Conservation (phyloP, 2,113 vertebrate genomes). For the Pelobates fuscus region DNA sequence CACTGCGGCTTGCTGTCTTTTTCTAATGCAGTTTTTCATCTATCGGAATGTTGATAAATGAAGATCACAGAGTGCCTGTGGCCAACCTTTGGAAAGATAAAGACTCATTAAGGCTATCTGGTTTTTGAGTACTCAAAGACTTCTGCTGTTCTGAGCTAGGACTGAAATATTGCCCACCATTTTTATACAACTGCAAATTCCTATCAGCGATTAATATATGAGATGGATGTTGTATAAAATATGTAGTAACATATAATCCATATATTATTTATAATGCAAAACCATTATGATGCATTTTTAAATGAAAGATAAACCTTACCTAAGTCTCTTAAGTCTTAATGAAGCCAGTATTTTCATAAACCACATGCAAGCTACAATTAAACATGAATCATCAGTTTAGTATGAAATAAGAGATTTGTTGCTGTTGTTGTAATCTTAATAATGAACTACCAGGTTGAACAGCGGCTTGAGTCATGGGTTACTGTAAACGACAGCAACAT, state of each 20-base stretch:
- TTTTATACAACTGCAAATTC: slow-evolving; percentile 21
- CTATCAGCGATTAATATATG: slow-evolving; percentile 12
- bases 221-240: slow-evolving; percentile 15
- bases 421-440: too few relatives aligned
- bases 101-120: slow-evolving; percentile 37
- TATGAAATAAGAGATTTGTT: too few relatives aligned
- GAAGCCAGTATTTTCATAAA: slow-evolving; percentile 2
- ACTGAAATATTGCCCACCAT: neutral
- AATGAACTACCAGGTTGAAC: too few relatives aligned
- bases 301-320: neutral
- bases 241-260: neutral
- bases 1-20: neutral
- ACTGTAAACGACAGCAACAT: too few relatives aligned
- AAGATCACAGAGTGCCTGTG: slow-evolving; percentile 1
- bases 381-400: too few relatives aligned
- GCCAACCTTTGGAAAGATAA: slow-evolving; percentile 7
- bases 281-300: slow-evolving; percentile 28
- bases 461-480: too few relatives aligned
- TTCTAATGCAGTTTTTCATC: neutral
- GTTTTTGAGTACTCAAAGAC: slow-evolving; percentile 23
- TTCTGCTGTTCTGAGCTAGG: neutral
- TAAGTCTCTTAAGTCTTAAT: slow-evolving; percentile 19
- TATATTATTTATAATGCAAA: slow-evolving; percentile 37
- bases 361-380: too few relatives aligned
- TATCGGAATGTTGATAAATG: slow-evolving; percentile 9